Conservation (phyloP, 2,113 vertebrate species). For the Tursiops truncatus region DNA sequence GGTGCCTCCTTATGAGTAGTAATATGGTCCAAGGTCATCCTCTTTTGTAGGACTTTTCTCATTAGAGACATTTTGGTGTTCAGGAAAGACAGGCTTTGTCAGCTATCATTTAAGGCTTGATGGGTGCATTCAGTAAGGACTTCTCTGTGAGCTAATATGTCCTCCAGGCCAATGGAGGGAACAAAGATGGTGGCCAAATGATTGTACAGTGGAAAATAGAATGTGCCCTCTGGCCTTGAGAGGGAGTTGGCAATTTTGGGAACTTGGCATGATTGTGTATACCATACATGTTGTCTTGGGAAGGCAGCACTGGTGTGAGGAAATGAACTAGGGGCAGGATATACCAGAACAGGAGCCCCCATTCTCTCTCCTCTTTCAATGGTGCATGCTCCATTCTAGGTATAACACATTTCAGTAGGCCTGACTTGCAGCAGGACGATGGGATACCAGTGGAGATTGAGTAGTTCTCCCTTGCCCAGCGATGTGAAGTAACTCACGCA, state of each 20-base stretch:
- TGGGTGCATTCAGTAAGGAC: not conserved
- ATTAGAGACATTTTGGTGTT: not conserved
- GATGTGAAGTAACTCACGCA: not conserved
- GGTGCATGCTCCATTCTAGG: not conserved
- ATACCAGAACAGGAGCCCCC: not conserved
- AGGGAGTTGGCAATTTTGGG: not conserved
- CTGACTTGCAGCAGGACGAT: not conserved
- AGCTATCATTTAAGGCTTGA: not conserved
- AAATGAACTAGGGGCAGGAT: not conserved
- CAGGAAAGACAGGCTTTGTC: not conserved
- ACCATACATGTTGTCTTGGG: not conserved
- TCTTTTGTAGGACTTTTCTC: not conserved
- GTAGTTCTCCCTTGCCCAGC: not conserved
- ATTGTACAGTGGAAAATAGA: not conserved
- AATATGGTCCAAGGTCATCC: not conserved
- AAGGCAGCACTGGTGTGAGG: not conserved
- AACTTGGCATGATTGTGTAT: not conserved
- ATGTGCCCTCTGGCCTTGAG: not conserved
- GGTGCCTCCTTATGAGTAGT: not conserved
- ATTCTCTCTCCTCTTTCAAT: not conserved
- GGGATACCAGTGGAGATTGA: not conserved
- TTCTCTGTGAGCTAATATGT: not conserved
- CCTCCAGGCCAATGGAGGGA: not conserved
- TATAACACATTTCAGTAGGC: not conserved
- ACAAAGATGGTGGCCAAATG: not conserved